A percentile compares a stretch with the other conserved stretches of the same genome.
phyloP scores from a whole-genome alignment of 2,888 invertebrate genomes.

The Leptothorax acervorum region DNA sequence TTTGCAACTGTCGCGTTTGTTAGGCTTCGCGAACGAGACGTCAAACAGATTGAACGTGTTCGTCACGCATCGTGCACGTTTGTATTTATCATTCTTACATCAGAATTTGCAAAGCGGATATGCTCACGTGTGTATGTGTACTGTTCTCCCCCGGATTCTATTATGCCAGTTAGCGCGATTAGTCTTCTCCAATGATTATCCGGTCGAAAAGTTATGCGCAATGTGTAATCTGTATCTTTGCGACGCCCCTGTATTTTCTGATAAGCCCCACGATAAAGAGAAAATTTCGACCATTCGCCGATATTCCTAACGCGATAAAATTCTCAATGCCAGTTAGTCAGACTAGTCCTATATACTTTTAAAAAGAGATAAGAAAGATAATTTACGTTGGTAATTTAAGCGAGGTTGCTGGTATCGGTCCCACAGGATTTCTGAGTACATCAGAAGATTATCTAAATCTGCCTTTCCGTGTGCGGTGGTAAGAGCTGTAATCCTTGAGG shows the following conservation, averaged over 20 bases:
- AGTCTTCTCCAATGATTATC: neutral
- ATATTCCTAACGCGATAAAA: neutral
- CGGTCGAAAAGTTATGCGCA: neutral
- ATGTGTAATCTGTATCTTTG: constrained; percentile 6
- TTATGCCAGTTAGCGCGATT: neutral
- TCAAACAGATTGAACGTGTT: constrained; percentile 30
- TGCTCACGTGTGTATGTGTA: neutral
- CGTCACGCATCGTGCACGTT: constrained; percentile 18
- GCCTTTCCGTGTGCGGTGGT: neutral
- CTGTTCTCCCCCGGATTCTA: neutral
- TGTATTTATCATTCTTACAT: constrained; percentile 33
- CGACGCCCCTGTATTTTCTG: neutral
- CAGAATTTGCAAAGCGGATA: constrained; percentile 14
- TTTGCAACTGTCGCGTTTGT: constrained; percentile 34
- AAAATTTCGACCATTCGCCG: neutral
- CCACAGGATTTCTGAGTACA: neutral
- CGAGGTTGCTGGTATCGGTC: too few relatives aligned
- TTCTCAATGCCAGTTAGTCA: neutral
- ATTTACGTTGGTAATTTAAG: neutral
- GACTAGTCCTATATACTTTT: neutral
- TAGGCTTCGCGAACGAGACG: constrained; percentile 39
- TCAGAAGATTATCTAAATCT: neutral
- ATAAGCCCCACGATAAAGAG: neutral
- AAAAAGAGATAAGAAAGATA: neutral
- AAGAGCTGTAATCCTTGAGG: neutral